Percentiles rank a stretch among this genome's conserved stretches.
phyloP scores from a whole-genome alignment of 2,113 vertebrate genomes.

The Brienomyrus longianalis region DNA sequence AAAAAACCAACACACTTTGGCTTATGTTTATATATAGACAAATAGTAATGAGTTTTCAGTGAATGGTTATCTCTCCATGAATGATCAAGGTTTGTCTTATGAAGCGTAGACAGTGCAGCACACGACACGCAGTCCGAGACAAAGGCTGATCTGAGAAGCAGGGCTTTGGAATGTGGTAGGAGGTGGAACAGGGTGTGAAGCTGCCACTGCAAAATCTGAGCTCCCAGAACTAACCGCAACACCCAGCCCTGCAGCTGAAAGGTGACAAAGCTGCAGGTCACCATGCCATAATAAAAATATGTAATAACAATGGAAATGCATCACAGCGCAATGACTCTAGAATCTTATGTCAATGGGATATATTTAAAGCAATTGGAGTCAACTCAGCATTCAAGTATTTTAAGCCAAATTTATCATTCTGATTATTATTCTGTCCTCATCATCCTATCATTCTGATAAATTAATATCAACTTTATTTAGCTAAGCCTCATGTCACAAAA shows the following conservation, averaged over 20 bases:
- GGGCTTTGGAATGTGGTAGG: background rate
- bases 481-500: background rate
- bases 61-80: background rate
- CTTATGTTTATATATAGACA: background rate
- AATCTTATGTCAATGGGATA: background rate
- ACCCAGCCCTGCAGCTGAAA: background rate
- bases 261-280: background rate
- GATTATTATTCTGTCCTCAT: background rate
- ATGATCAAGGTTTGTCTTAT: background rate
- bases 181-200: background rate
- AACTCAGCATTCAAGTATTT: background rate
- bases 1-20: background rate
- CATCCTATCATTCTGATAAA: background rate
- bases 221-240: background rate
- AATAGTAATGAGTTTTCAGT: background rate
- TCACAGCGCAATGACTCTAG: background rate
- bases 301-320: background rate
- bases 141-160: background rate
- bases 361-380: background rate
- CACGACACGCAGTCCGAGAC: background rate
- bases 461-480: background rate
- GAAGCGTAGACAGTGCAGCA: background rate
- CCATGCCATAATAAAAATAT: background rate
- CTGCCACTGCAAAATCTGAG: background rate
- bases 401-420: background rate